Evolutionary conservation across 2,888 invertebrate genomes (phyloP).

Genomic region (Phengaris arion): DNA sequence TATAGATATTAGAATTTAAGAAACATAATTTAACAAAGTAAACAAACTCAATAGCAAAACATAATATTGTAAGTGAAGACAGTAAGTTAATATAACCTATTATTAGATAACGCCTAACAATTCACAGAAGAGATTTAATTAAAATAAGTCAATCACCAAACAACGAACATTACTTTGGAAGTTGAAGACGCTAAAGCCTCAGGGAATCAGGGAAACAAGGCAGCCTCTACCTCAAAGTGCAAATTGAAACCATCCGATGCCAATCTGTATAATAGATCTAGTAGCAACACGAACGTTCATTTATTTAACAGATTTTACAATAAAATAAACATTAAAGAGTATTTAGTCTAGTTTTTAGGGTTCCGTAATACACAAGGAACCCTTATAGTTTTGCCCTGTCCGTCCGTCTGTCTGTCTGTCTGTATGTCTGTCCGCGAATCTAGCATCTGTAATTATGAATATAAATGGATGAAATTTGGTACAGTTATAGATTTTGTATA

Average conservation of each 20-base stretch:
- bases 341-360: not conserved
- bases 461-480: too few species aligned
- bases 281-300: not conserved
- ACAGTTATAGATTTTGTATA: too few species aligned
- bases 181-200: slow-evolving; percentile 24
- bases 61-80: not conserved
- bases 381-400: too few species aligned
- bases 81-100: not conserved
- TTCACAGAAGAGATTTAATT: slow-evolving; percentile 21
- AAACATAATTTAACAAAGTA: not conserved
- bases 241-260: slow-evolving; percentile 22
- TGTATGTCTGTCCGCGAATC: too few species aligned
- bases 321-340: not conserved
- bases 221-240: slow-evolving; percentile 4
- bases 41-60: not conserved
- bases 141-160: slow-evolving; percentile 21
- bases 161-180: slow-evolving; percentile 24
- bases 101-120: not conserved
- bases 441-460: too few species aligned
- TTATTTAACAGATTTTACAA: slow-evolving; percentile 8
- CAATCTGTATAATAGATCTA: slow-evolving; percentile 13
- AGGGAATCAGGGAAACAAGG: slow-evolving; percentile 20
- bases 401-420: too few species aligned
- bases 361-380: not conserved
- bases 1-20: not conserved